A percentile compares a stretch with the other conserved stretches of the same genome.
These are phyloP conservation scores for Siniperca knerii DNA, from an alignment of 2,113 vertebrate species.

Conservation along the genomic window DNA sequence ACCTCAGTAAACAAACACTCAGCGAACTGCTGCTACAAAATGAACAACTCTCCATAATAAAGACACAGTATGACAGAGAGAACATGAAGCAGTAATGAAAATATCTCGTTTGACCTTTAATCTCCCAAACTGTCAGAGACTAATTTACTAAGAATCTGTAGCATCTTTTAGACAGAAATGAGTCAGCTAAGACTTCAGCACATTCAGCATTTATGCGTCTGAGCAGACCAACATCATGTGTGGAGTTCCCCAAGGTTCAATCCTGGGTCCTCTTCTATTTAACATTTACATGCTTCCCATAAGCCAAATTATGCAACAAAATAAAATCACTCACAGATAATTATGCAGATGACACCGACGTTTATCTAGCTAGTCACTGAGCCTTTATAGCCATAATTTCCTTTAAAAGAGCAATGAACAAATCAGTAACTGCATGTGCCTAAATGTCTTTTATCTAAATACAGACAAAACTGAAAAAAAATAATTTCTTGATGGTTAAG, in stretches of 20 bases:
- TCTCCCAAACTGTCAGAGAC: neutral
- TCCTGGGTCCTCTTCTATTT: neutral
- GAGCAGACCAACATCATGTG: neutral
- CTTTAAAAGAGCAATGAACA: neutral
- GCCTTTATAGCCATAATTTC: neutral
- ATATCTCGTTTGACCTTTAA: neutral
- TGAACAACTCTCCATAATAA: neutral
- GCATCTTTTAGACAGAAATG: neutral
- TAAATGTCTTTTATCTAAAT: neutral
- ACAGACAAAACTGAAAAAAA: neutral
- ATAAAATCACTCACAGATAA: neutral
- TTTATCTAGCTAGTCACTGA: neutral
- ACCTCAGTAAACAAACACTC: neutral
- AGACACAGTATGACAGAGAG: neutral
- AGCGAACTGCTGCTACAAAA: neutral
- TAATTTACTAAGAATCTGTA: neutral
- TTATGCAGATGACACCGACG: neutral
- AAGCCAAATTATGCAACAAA: neutral
- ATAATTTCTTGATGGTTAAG: neutral
- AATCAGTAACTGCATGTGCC: neutral
- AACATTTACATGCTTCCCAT: neutral
- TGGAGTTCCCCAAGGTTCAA: neutral
- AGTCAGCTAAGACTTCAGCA: neutral
- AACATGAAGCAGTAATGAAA: neutral
- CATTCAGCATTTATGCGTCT: no score